A percentile compares a stretch with the other conserved stretches of the same genome.
Conservation (phyloP, 2,888 invertebrate species). For the Dascillus cervinus region DNA sequence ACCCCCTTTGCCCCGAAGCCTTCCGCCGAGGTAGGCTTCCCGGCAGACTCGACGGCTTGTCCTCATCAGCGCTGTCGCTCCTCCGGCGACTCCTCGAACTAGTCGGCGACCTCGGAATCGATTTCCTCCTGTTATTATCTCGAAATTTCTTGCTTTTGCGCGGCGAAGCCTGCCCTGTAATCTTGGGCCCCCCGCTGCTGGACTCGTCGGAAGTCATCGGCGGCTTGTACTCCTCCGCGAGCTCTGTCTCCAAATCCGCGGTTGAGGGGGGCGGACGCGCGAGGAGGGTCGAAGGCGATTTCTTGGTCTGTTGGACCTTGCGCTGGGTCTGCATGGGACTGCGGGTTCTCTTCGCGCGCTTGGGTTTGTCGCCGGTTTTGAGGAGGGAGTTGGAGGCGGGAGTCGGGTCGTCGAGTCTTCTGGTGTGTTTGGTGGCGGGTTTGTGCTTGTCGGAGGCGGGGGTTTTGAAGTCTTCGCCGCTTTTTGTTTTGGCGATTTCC, state of each 20-base stretch:
- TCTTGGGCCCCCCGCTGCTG: constrained; percentile 32
- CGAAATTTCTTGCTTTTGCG: constrained; percentile 55
- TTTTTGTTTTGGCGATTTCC: constrained; percentile 59
- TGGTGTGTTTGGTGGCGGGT: constrained; percentile 12
- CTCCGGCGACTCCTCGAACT: constrained; percentile 36
- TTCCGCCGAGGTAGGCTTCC: constrained; percentile 55
- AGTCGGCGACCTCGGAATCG: constrained; percentile 52
- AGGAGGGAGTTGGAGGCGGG: constrained; percentile 28
- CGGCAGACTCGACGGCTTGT: constrained; percentile 37
- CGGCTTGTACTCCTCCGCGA: constrained; percentile 13
- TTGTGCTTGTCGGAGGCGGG: constrained; percentile 17
- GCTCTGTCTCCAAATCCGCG: constrained; percentile 11
- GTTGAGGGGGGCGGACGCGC: constrained; percentile 33
- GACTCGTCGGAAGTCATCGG: constrained; percentile 42
- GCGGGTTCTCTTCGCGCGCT: constrained; percentile 36
- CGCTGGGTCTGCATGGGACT: constrained; percentile 38
- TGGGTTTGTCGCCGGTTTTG: constrained; percentile 33
- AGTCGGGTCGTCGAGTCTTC: constrained; percentile 9
- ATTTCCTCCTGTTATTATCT: constrained; percentile 60
- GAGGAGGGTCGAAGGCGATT: constrained; percentile 23
- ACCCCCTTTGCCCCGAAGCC: too few species aligned
- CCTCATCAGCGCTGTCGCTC: constrained; percentile 29
- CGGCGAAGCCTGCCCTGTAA: constrained; percentile 42
- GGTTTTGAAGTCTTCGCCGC: constrained; percentile 32
- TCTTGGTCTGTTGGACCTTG: constrained; percentile 30